Base-by-base conservation (phyloP, 2,113 vertebrate species). In the Vulpes lagopus region DNA sequence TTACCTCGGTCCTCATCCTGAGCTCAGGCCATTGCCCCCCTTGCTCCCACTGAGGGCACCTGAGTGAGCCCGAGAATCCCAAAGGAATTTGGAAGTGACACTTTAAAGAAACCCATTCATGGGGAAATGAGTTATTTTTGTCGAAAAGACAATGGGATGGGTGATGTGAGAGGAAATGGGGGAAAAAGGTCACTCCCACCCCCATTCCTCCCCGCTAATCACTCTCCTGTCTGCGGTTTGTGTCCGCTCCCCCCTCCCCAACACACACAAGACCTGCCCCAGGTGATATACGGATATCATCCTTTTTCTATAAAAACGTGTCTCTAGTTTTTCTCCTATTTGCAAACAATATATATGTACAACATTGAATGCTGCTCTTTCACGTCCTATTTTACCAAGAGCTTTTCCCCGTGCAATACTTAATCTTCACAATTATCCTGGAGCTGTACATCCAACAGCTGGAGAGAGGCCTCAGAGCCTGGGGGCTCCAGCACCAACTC, bases 51-150 rank as follows among this genome's bases (percentile, higher is more conserved):
- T n/a, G 60, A 74, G 17, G 67, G 89, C 96, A 93, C 96, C 96
- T 64, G 95, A 79, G 84, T 23, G 81, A 92, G 51, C 49, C 69
- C 7, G 96, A 93, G 94, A 64, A 78, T 79, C 96, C 87, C 11
- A 60, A 23, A 86, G 94, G 96, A 90, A 88, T 96, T 94, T 83
- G 15, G 49, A 92, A 96, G 91, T 73, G 97, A 96, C 96, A 86
- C 95, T 91, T 79, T 92, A 91, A 98, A 97, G 97, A 90, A 93
- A 96, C 64, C 82, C 89, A 78, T 79, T 97, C 95, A 95, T 57
- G 82, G 96, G 96, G 93, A 96, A 97, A 95, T 53, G 76, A 89
- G 89, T 81, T 91, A 90, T 74, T 97, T 96, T 86, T 94, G 96
- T 95, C 32, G 73, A 59, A 27, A 76, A 93, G 95, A 96, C 97